Conservation (phyloP, 2,113 vertebrate species). For the Antennarius striatus region DNA sequence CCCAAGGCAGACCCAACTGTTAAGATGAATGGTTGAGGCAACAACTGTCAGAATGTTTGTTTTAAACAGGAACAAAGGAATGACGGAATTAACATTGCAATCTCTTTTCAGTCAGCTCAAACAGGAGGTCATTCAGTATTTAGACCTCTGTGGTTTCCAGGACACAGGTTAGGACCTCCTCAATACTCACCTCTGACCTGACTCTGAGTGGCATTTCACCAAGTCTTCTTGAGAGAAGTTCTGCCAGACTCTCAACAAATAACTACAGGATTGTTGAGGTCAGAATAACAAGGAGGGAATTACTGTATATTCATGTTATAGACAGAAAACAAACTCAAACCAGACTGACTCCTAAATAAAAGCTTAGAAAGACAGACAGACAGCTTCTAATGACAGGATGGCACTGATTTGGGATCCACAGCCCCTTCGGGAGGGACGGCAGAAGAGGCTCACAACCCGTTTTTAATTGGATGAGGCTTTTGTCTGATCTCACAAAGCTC, state of each 20-base stretch:
- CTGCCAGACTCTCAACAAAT: conserved; percentile 13
- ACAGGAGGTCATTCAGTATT: conserved; percentile 40
- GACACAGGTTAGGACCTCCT: conserved; percentile 34
- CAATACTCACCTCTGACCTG: conserved; percentile 51
- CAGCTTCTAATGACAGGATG: conserved; percentile 12
- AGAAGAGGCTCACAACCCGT: conserved; percentile 17
- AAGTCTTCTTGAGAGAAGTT: conserved; percentile 1
- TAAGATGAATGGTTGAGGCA: not conserved
- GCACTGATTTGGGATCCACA: conserved; percentile 29
- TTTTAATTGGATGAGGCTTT: conserved; percentile 64
- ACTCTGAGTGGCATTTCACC: conserved; percentile 2
- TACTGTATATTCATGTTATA: conserved; percentile 14
- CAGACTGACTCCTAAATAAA: too few species aligned
- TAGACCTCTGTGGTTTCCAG: conserved; percentile 30
- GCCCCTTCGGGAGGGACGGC: conserved; percentile 4
- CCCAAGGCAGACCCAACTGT: not conserved
- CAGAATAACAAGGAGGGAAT: not conserved
- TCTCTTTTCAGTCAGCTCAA: not conserved
- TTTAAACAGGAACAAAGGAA: not conserved
- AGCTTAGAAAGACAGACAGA: not conserved
- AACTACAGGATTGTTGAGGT: conserved; percentile 2
- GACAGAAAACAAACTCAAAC: not conserved
- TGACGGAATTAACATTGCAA: not conserved
- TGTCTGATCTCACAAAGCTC: conserved; percentile 66
- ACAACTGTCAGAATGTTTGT: not conserved